Conservation (phyloP, 2,888 invertebrate species). For the Lasioglossum pauxillum region DNA sequence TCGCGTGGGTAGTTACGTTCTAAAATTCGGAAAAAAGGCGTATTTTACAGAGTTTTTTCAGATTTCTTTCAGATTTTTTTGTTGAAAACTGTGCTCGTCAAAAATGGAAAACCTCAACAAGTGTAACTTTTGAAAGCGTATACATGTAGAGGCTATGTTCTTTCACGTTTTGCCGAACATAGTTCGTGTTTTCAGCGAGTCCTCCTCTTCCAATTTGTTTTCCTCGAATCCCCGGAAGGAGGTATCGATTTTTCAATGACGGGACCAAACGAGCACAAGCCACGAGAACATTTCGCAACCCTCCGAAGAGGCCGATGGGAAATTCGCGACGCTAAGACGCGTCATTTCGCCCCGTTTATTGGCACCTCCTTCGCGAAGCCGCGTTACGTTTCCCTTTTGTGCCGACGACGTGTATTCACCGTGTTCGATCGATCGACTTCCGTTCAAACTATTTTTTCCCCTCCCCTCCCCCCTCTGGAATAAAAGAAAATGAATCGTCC, state of each 20-base stretch:
- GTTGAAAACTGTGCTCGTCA: too few relatives aligned
- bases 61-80: too few relatives aligned
- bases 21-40: too few relatives aligned
- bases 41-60: too few relatives aligned
- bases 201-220: background rate
- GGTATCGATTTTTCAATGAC: background rate
- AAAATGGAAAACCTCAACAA: too few relatives aligned
- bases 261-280: background rate
- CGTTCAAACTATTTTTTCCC: slow-evolving; percentile 33
- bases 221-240: background rate
- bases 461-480: background rate
- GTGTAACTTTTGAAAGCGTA: too few relatives aligned
- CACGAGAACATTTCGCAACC: background rate
- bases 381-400: slow-evolving; percentile 35
- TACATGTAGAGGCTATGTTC: too few relatives aligned
- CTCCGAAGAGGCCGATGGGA: background rate
- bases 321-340: background rate
- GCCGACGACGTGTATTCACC: slow-evolving; percentile 31
- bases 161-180: too few relatives aligned
- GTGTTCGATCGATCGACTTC: slow-evolving; percentile 47
- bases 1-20: too few relatives aligned
- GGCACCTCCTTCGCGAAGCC: background rate
- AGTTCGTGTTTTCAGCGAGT: background rate
- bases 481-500: slow-evolving; percentile 34
- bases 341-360: slow-evolving; percentile 23